Base-by-base conservation (phyloP, 2,888 invertebrate species). In the Leucozona laternaria region DNA sequence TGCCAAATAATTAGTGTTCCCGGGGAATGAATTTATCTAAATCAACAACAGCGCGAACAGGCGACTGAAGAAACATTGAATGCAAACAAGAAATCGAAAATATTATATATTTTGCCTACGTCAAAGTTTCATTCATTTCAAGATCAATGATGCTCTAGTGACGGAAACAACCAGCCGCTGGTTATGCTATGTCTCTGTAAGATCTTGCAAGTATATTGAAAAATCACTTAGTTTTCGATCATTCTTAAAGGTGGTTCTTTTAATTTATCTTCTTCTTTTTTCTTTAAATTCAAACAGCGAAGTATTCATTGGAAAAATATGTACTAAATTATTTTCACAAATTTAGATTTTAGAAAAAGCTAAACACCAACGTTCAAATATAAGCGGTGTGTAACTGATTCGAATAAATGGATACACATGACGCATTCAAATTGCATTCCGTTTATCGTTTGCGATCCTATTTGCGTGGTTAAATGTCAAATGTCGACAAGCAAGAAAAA, bases 41-140 rank as follows among this genome's bases (percentile, higher is more conserved):
- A 72, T 68, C 57, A 73, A 75, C 60, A 80, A 45, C 55, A 60
- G 15, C 28, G 25, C 2, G 71, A 73, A 22, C 58, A 58, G 15
- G 31, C 45, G 20, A 50, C 53, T 81, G 70, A 20, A 40, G 8
- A 60, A 37, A 40, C 22, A 60, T 40, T 71, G 57, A 34, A 57
- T 10, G 71, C 48, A 62, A 48, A 72, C 13, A 50, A 40, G 53
- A 53, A 57, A 60, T 53, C 28, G 8, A 73, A 68, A n/a, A 48
- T 40, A n/a, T n/a, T n/a, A n/a, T 34, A n/a, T 40, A 55, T 50
- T 62, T 71, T 82, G 57, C n/a, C 77, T 81, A 82, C 86, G 86
- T 86, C 81, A 85, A 78, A 75, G 71, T 80, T 88, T 88, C 88
- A 88, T 88, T 88, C 88, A 88, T 88, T 87, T 88, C 88, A 88